Base-by-base conservation (phyloP, 2,113 vertebrate species). In the Pongo abelii region DNA sequence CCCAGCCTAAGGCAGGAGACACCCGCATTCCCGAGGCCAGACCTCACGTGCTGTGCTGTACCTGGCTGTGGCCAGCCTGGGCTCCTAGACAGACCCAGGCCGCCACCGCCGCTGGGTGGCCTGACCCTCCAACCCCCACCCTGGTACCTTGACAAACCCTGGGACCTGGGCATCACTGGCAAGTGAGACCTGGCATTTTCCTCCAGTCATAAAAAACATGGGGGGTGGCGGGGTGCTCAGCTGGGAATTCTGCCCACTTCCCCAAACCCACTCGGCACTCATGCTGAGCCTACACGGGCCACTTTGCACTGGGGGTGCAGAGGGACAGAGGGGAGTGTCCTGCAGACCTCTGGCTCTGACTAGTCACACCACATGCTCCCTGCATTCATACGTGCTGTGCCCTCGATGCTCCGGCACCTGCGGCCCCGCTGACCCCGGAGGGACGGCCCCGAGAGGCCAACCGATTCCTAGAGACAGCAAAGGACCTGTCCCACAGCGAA, bases 261-360 rank as follows among this genome's bases (percentile, higher is more conserved):
- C 89, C 35, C 11, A 52, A 59, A 18, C 32, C 30, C 1, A 0
- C 8, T 2, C 0, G 4, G 22, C 0, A 6, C 52, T 1, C 48
- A 10, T 1, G 2, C 11, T 22, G 25, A 40, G 55, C 55, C 75
- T 16, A 0, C 3, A 4, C 1, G 7, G 22, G 13, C 35, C 23
- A 46, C 22, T 20, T 16, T 22, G 3, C 1, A 0, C 40, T 0
- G 3, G 72, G 52, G 46, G 30, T 16, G 38, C 22, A 13, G 38
- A 0, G 0, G 4, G 70, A 35, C 5, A 22, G 14, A 32, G 50
- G 46, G 1, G 2, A 23, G 46, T 0, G 0, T 1, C 20, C 12
- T 9, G 14, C 27, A 3, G 4, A 32, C 25, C 22, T 22, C 18
- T 2, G 23, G 32, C 55, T 17, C 11, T 2, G 3, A 22, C 4